A percentile compares a stretch with the other conserved stretches of the same genome.
Evolutionary conservation across 2,113 vertebrate species (phyloP).

Genomic region (Hiodon tergisus): DNA sequence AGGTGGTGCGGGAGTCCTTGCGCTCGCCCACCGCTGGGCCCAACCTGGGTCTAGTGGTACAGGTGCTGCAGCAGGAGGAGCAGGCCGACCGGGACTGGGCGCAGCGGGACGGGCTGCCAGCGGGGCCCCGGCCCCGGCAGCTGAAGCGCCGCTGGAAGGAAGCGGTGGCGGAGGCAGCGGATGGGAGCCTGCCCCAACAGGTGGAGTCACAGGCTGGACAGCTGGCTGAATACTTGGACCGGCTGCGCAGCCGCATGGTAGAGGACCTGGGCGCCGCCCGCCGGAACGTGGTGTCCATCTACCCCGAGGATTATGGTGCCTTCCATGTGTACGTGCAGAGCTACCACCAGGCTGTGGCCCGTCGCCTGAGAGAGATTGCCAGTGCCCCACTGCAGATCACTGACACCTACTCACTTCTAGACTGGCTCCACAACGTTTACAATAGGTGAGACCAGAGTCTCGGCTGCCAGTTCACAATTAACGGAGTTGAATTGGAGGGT

Average conservation of each 20-base stretch:
- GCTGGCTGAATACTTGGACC: slow-evolving; percentile 59
- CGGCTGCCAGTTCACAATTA: not conserved
- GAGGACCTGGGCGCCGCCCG: slow-evolving; percentile 72
- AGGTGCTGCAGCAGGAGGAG: slow-evolving; percentile 82
- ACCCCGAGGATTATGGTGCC: slow-evolving; percentile 70
- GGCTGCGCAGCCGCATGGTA: slow-evolving; percentile 58
- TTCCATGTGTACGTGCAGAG: slow-evolving; percentile 75
- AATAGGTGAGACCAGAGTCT: slow-evolving; percentile 58
- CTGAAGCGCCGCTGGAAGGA: slow-evolving; percentile 72
- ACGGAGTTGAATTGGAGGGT: not conserved
- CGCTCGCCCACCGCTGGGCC: slow-evolving; percentile 56
- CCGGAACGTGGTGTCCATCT: slow-evolving; percentile 70
- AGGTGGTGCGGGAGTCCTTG: slow-evolving; percentile 72
- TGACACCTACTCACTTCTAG: slow-evolving; percentile 78
- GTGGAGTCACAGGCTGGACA: slow-evolving; percentile 45
- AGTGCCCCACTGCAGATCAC: slow-evolving; percentile 61
- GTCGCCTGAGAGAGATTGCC: slow-evolving; percentile 56
- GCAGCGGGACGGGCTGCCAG: not conserved
- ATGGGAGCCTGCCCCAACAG: slow-evolving; percentile 58
- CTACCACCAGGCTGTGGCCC: slow-evolving; percentile 73
- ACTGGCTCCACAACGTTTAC: slow-evolving; percentile 84
- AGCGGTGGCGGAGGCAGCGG: slow-evolving; percentile 59
- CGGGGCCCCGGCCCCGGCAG: slow-evolving; percentile 53
- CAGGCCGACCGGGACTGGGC: slow-evolving; percentile 54
- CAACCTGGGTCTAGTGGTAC: slow-evolving; percentile 71